A percentile compares a stretch with the other conserved stretches of the same genome.
These are phyloP conservation scores for Dolichotis patagonum DNA, from an alignment of 2,113 vertebrate species.

Conservation along the genomic window DNA sequence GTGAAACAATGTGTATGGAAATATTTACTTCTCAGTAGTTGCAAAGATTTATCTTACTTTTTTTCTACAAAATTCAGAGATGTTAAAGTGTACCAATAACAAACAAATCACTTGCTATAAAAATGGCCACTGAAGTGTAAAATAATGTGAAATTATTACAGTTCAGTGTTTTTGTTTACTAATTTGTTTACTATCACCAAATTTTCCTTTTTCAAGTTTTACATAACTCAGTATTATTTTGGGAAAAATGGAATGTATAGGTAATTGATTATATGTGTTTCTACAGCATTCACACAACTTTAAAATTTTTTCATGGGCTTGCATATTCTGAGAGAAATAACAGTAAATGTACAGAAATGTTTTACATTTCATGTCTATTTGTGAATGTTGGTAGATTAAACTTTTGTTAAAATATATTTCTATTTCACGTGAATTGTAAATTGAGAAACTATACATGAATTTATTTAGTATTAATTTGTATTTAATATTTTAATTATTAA, in stretches of 20 bases:
- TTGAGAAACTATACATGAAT: not conserved
- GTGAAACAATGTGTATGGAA: not conserved
- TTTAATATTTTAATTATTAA: not conserved
- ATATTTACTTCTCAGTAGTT: constrained; percentile 12
- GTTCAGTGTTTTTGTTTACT: not conserved
- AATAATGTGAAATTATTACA: not conserved
- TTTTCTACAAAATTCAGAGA: constrained; percentile 25
- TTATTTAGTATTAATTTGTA: not conserved
- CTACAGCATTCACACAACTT: not conserved
- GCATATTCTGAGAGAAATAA: not conserved
- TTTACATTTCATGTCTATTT: not conserved
- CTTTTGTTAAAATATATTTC: constrained; percentile 4
- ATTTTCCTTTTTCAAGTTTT: constrained; percentile 32
- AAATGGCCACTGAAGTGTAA: not conserved
- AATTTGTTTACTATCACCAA: not conserved
- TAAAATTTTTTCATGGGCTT: not conserved
- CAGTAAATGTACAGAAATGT: not conserved
- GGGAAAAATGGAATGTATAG: not conserved
- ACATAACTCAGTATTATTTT: not conserved
- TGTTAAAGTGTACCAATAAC: not conserved
- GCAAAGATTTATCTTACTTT: not conserved
- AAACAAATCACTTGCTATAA: constrained; percentile 6
- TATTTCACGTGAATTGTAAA: constrained; percentile 1
- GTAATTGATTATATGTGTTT: not conserved
- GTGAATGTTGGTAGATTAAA: not conserved